Evolutionary conservation across 2,888 invertebrate species (phyloP).

Genomic region (Priocnemis perturbator): DNA sequence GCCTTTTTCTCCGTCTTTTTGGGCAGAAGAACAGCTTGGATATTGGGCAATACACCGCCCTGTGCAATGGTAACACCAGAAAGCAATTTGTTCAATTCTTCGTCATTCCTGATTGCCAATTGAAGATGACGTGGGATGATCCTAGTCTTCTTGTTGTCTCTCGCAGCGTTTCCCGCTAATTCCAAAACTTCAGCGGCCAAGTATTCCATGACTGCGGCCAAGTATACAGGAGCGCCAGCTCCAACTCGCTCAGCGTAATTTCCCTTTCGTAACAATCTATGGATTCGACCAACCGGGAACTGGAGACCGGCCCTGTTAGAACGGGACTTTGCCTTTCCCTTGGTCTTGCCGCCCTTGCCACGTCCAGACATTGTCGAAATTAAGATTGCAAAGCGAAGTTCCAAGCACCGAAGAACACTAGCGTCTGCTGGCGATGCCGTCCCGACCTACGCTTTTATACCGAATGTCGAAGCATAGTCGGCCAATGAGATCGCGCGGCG

Average conservation of each 20-base stretch:
- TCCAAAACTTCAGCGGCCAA: constrained; percentile 83
- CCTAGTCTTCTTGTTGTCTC: constrained; percentile 82
- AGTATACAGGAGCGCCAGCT: constrained; percentile 77
- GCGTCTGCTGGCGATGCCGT: no score
- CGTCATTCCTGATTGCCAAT: constrained; percentile 86
- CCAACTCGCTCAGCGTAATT: constrained; percentile 80
- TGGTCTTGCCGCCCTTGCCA: constrained; percentile 53
- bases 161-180: constrained; percentile 81
- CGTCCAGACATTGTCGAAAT: constrained; percentile 51
- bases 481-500: no score
- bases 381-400: no score
- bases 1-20: constrained; percentile 1
- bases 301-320: constrained; percentile 78
- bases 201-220: constrained; percentile 80
- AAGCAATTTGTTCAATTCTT: no score
- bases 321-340: constrained; percentile 67
- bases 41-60: constrained; percentile 72
- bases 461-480: no score
- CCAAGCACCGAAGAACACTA: no score
- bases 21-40: no score
- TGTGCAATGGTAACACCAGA: no score
- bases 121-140: constrained; percentile 85
- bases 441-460: no score
- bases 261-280: constrained; percentile 79
- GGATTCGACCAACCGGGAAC: constrained; percentile 79